Evolutionary conservation across 2,888 invertebrate species (phyloP).

Genomic region (Erebia epiphron): DNA sequence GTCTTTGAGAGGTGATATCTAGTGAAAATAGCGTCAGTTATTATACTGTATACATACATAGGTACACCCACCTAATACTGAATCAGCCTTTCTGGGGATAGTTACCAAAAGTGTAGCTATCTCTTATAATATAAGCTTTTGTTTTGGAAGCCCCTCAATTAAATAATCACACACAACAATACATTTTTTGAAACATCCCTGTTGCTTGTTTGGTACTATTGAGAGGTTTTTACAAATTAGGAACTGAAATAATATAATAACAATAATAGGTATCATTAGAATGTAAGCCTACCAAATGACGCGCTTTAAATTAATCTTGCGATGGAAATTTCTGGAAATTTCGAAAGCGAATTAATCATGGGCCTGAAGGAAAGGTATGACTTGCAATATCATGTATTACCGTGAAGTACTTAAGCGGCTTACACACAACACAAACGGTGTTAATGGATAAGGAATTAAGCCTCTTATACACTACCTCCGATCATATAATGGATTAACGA

Average conservation of each 20-base stretch:
- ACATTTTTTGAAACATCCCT: neutral
- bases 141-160: no score
- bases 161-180: no score
- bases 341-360: constrained; percentile 51
- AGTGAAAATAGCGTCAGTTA: no score
- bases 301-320: constrained; percentile 39
- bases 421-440: neutral
- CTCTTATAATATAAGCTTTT: no score
- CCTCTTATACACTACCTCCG: neutral
- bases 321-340: constrained; percentile 36
- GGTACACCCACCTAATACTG: no score
- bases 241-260: constrained; percentile 35
- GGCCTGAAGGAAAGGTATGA: constrained; percentile 46
- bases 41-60: no score
- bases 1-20: no score
- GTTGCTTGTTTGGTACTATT: neutral
- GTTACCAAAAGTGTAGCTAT: no score
- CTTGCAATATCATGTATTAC: constrained; percentile 43
- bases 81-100: no score
- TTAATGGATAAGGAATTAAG: constrained; percentile 12
- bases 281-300: constrained; percentile 35
- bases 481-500: constrained; percentile 3
- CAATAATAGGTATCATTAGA: constrained; percentile 38
- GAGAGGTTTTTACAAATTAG: neutral
- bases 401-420: constrained; percentile 16